Evolutionary conservation across 2,113 vertebrate genomes (phyloP), one percentile per base, ranked within the genome.

Genomic region (Dolichotis patagonum): DNA sequence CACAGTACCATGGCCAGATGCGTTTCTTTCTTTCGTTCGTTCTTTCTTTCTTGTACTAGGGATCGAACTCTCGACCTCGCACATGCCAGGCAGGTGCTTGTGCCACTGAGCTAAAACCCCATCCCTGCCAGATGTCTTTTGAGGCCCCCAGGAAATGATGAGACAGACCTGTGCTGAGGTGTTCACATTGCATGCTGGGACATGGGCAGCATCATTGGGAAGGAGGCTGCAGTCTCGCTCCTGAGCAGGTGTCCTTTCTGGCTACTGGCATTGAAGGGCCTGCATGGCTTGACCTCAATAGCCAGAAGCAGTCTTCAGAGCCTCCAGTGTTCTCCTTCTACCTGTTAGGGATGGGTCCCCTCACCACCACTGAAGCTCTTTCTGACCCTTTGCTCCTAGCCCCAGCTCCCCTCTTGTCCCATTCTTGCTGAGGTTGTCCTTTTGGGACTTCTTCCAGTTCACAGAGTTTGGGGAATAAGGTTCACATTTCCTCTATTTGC

Each of bases 401-500:
- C 49, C 88, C 9, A 54, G 11, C 20, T 65, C n/a, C 26, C 1
- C 11, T 71, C 28, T 62, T 62, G 67, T 46, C 78, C 46, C 11
- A 3, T 46, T 49, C 49, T 87, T 58, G n/a, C 69, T 60, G 63
- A 71, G 73, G 8, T 58, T 95, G 92, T 49, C 41, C 87, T 87
- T 32, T 60, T 56, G 87, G 62, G 49, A 84, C 35, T 43, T 81
- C 65, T 85, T 93, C 85, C 52, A 54, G 56, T 52, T 88, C 85
- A 41, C n/a, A 56, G 80, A 83, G 87, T 52, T 90, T 90, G 77
- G 58, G 46, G 52, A 93, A n/a, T 69, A 32, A 95, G 71, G 83
- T 62, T 62, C 49, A 85, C 3, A 13, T 96, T 87, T 91, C 49
- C 71, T 52, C 17, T 54, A 73, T 75, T 69, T 75, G 22, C 67